Conservation (phyloP, 2,113 vertebrate species). For the Scomber japonicus region DNA sequence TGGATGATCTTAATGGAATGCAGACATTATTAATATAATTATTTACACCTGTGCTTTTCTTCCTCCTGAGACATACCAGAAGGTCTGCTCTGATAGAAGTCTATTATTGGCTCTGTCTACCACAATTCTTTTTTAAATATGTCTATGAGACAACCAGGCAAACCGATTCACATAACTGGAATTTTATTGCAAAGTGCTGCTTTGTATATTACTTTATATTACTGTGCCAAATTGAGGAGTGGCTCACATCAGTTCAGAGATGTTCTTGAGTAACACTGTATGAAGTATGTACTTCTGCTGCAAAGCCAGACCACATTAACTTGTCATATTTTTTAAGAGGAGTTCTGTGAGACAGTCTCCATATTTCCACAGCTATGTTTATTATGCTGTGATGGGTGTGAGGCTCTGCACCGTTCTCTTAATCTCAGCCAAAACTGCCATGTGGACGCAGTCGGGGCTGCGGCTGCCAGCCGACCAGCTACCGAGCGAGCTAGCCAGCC, state of each 20-base stretch:
- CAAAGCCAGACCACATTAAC: constrained; percentile 41
- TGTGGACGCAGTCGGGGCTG: constrained; percentile 53
- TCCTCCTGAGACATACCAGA: neutral
- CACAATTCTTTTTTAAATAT: neutral
- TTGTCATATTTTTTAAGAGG: constrained; percentile 27
- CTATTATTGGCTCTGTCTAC: neutral
- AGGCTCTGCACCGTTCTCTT: constrained; percentile 21
- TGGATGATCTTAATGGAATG: too few species aligned
- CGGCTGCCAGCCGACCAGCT: constrained; percentile 45
- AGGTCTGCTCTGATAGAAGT: too few species aligned
- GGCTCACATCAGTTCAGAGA: constrained; percentile 24
- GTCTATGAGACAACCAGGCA: neutral
- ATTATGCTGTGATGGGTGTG: constrained; percentile 27
- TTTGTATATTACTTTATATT: neutral
- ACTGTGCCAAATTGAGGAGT: neutral
- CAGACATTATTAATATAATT: too few species aligned
- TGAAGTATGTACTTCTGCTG: constrained; percentile 17
- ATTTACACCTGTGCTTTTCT: too few species aligned
- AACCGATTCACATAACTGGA: neutral
- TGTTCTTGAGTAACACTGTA: constrained; percentile 17
- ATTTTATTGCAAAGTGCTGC: constrained; percentile 3
- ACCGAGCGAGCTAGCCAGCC: constrained; percentile 48
- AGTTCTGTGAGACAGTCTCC: constrained; percentile 15
- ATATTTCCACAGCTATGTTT: constrained; percentile 47
- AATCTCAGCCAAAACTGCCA: constrained; percentile 53